Conservation (phyloP, 1,140 invertebrate genomes). For the Pseudobourletiella spinata region DNA sequence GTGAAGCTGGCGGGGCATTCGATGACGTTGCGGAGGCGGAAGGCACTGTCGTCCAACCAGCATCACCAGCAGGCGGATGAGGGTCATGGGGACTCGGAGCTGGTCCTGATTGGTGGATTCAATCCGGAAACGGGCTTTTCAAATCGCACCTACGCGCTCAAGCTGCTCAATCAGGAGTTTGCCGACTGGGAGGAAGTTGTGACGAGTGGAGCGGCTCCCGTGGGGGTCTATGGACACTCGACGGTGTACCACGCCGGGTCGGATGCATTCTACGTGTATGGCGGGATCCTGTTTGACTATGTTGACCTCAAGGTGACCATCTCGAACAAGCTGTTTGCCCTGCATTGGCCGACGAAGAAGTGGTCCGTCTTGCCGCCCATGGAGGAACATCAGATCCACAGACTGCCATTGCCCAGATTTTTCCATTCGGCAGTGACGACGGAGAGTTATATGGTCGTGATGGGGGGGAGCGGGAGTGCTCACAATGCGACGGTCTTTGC, state of each 20-base stretch:
- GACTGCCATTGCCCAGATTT: conserved; percentile 60
- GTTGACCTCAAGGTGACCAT: conserved; percentile 58
- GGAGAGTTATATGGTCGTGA: conserved; percentile 79
- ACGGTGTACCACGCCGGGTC: conserved; percentile 73
- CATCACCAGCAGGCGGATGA: not conserved
- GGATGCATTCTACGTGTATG: conserved; percentile 80
- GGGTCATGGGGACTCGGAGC: not conserved
- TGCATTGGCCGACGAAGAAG: conserved; percentile 61
- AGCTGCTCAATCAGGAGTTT: conserved; percentile 42
- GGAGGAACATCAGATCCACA: conserved; percentile 42
- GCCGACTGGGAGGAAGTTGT: conserved; percentile 55
- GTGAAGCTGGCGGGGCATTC: conserved; percentile 77
- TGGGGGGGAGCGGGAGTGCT: conserved; percentile 44
- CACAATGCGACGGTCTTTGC: conserved; percentile 45
- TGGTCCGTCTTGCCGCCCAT: conserved; percentile 71
- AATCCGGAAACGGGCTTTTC: conserved; percentile 67
- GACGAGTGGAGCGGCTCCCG: conserved; percentile 54
- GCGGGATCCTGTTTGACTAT: conserved; percentile 61
- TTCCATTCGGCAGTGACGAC: conserved; percentile 82
- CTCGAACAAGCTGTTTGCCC: conserved; percentile 64
- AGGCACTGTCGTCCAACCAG: not conserved
- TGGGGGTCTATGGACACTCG: conserved; percentile 77
- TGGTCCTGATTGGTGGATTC: conserved; percentile 82
- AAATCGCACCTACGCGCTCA: conserved; percentile 71
- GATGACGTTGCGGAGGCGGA: conserved; percentile 56